Percentiles rank a stretch among this genome's conserved stretches.
Evolutionary conservation across 2,888 invertebrate genomes (phyloP).

Genomic region (Vannuccia rotundouncinata): DNA sequence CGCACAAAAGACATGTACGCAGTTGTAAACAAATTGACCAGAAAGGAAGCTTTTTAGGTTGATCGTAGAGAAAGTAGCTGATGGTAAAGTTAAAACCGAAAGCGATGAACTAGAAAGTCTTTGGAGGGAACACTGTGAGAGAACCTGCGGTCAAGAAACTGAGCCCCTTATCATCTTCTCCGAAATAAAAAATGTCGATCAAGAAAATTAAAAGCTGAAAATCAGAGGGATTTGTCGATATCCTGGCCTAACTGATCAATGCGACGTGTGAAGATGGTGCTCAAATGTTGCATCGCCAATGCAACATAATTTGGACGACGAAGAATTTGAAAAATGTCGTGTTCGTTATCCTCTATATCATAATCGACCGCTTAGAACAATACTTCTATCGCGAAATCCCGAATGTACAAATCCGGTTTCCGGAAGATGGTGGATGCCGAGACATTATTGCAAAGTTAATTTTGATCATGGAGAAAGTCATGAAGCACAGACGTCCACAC

Average conservation of each 20-base stretch:
- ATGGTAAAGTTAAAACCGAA: constrained; percentile 7
- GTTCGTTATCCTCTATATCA: constrained; percentile 16
- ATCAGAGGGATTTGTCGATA: neutral
- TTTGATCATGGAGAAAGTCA: constrained; percentile 6
- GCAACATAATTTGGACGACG: neutral
- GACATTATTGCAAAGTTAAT: neutral
- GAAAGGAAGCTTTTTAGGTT: neutral
- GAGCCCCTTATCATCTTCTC: neutral
- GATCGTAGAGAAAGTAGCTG: neutral
- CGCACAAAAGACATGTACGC: constrained; percentile 15
- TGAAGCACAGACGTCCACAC: neutral
- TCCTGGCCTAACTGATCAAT: neutral
- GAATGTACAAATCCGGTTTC: constrained; percentile 7
- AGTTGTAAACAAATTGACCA: neutral
- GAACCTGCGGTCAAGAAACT: neutral
- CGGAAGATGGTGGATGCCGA: neutral
- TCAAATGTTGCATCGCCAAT: neutral
- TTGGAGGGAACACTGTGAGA: neutral
- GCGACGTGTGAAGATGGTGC: neutral
- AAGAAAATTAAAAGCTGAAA: neutral
- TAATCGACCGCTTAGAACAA: constrained; percentile 10
- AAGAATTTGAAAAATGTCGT: no score
- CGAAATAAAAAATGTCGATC: neutral
- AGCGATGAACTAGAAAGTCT: neutral
- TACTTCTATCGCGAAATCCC: neutral